Percentiles rank a stretch among this genome's conserved stretches.
phyloP scores from a whole-genome alignment of 2,888 invertebrate species.

The Calameuta filiformis region DNA sequence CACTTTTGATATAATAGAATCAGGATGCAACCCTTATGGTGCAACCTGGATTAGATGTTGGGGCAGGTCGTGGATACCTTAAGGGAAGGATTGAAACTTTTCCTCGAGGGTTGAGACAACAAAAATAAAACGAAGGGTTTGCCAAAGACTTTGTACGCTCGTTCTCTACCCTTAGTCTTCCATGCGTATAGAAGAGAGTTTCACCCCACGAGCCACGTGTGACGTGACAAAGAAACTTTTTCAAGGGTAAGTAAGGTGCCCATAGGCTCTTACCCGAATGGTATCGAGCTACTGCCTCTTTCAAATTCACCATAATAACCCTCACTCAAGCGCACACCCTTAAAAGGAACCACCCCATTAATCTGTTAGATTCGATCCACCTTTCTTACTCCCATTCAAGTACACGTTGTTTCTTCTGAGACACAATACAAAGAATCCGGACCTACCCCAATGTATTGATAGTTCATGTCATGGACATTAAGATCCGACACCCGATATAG shows the following conservation, averaged over 20 bases:
- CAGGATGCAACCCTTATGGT: background rate
- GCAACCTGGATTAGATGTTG: constrained; percentile 10
- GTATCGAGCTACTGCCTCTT: constrained; percentile 39
- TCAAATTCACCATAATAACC: constrained; percentile 28
- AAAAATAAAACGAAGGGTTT: constrained; percentile 27
- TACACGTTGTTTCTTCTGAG: background rate
- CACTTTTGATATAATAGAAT: background rate
- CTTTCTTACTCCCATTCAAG: background rate
- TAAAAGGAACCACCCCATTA: background rate
- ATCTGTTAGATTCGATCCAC: background rate
- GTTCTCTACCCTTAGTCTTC: background rate
- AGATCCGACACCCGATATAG: background rate
- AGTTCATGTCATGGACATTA: background rate
- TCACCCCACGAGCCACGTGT: constrained; percentile 57
- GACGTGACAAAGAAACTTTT: constrained; percentile 55
- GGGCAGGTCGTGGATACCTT: constrained; percentile 29
- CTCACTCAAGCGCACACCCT: background rate
- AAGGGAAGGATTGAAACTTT: constrained; percentile 10
- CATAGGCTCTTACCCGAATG: constrained; percentile 37
- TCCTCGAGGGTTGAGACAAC: constrained; percentile 31
- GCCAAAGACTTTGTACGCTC: constrained; percentile 18
- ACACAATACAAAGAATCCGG: background rate
- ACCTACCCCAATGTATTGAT: background rate
- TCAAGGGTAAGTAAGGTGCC: constrained; percentile 55
- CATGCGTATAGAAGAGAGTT: constrained; percentile 8